phyloP scores from a whole-genome alignment of 1,140 invertebrate genomes.

The Drosophila pallidifrons region DNA sequence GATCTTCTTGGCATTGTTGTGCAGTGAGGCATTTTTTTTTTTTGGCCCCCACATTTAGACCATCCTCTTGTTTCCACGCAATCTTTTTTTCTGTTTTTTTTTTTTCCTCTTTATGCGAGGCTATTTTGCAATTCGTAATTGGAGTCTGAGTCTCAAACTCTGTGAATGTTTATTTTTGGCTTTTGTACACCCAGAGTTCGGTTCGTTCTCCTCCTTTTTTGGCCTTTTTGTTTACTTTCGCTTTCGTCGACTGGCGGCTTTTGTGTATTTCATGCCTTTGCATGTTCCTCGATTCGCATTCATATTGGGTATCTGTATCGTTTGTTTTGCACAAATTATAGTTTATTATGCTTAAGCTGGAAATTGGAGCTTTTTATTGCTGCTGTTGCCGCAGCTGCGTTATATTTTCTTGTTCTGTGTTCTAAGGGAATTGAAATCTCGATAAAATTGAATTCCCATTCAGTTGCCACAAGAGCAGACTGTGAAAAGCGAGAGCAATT shows the following conservation, averaged over 20 bases:
- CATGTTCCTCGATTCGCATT: conserved; percentile 5
- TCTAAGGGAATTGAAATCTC: conserved; percentile 42
- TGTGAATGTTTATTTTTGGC: conserved; percentile 75
- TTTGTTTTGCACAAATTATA: conserved; percentile 56
- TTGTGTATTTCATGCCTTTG: not conserved
- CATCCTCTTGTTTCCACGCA: conserved; percentile 1
- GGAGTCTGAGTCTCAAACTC: conserved; percentile 53
- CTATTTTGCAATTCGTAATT: conserved; percentile 73
- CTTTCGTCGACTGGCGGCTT: conserved; percentile 46
- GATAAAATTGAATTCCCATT: conserved; percentile 6
- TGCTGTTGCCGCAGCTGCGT: conserved; percentile 53
- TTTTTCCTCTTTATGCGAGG: conserved; percentile 14
- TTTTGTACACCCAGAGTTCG: conserved; percentile 25
- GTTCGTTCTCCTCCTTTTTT: conserved; percentile 40
- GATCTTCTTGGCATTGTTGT: conserved; percentile 1
- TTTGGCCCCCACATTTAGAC: not conserved
- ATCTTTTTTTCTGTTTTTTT: conserved; percentile 5
- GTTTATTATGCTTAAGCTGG: conserved; percentile 66
- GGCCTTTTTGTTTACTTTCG: conserved; percentile 56
- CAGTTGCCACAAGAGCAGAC: not conserved
- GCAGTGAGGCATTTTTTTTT: conserved; percentile 2
- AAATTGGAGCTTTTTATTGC: conserved; percentile 61
- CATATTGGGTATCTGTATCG: conserved; percentile 32
- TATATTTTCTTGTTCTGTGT: conserved; percentile 7
- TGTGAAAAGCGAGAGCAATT: conserved; percentile 1